Percentiles rank a stretch among this genome's conserved stretches.
These are phyloP conservation scores for Amphiprion clarkii DNA, from an alignment of 2,797 vertebrate genomes.

Conservation along the genomic window DNA sequence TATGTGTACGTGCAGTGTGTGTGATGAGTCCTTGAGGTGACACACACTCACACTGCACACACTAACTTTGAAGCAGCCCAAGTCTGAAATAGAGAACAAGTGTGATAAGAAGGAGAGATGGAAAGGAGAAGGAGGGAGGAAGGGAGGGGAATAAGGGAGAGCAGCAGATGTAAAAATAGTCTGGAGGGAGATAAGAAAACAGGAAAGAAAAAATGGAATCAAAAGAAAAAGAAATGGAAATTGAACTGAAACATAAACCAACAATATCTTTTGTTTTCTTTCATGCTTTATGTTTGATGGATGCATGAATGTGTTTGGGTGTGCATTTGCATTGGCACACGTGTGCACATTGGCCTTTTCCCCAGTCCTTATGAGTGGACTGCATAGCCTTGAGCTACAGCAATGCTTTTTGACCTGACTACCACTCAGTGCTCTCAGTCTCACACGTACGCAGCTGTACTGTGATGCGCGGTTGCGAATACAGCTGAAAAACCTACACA, in stretches of 20 bases:
- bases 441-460: constrained; percentile 23
- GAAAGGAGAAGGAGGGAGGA: constrained; percentile 42
- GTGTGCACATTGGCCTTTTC: constrained; percentile 3
- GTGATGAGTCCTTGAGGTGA: constrained; percentile 58
- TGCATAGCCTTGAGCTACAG: constrained; percentile 39
- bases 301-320: constrained; percentile 14
- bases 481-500: not conserved
- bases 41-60: constrained; percentile 27
- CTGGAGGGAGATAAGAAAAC: constrained; percentile 59
- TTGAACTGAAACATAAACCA: constrained; percentile 51
- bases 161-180: constrained; percentile 74
- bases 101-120: constrained; percentile 68
- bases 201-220: constrained; percentile 52
- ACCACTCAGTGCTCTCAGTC: constrained; percentile 5
- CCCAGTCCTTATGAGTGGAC: constrained; percentile 15
- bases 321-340: not conserved
- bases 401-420: constrained; percentile 43
- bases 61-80: constrained; percentile 59
- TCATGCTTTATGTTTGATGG: constrained; percentile 39
- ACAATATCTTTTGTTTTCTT: constrained; percentile 34
- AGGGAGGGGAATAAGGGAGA: constrained; percentile 50
- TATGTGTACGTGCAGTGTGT: constrained; percentile 23
- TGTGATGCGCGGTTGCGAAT: not conserved
- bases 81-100: constrained; percentile 71
- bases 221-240: constrained; percentile 48